Base-by-base conservation (phyloP, 2,797 vertebrate species). In the Tokudaia tokunoshimensis region DNA sequence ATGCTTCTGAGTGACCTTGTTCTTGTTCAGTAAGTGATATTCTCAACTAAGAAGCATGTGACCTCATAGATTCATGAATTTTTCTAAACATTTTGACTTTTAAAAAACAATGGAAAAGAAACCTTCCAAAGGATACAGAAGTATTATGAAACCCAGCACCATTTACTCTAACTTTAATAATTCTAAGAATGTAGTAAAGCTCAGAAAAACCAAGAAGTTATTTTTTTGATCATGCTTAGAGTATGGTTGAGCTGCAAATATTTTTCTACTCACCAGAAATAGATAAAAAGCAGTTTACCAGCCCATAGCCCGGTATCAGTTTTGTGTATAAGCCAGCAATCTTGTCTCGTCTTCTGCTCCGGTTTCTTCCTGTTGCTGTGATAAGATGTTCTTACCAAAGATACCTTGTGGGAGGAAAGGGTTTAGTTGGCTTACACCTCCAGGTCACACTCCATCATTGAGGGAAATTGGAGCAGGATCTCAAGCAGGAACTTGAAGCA, bases 21-120 rank as follows among this genome's bases (percentile, higher is more conserved):
- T 44, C 67, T 65, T 20, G 10, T 95, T 55, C 55, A 57, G 29
- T 52, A 34, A 95, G 55, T 37, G 11, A 47, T 81, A 24, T 20
- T 72, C 70, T 10, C 55, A 82, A 44, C 44, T 65, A 81, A 89
- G n/a, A 91, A 94, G 10, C 50, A 89, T 78, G 22, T 29, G 34
- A 78, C 61, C 80, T 10, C 13, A 61, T 50, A 65, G 74, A 89
- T 85, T 80, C 92, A 34, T 59, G 41, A 81, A 74, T 81, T 96
- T 92, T 76, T 94, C 22, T 61, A 84, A 83, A 47, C 20, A 47
- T 85, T 90, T 78, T 72, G 19, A 84, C 50, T 70, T 82, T 17
- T 0, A 34, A 96, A 89, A 89, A 96, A 67, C 57, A 61, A 22
- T 13, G 1, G 34, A 85, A 67, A 80, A 52, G 14, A 44, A 9